Evolutionary conservation across 1,140 invertebrate species (phyloP), one percentile per base, ranked within the genome.

Genomic region (Drosophila kanapiae): DNA sequence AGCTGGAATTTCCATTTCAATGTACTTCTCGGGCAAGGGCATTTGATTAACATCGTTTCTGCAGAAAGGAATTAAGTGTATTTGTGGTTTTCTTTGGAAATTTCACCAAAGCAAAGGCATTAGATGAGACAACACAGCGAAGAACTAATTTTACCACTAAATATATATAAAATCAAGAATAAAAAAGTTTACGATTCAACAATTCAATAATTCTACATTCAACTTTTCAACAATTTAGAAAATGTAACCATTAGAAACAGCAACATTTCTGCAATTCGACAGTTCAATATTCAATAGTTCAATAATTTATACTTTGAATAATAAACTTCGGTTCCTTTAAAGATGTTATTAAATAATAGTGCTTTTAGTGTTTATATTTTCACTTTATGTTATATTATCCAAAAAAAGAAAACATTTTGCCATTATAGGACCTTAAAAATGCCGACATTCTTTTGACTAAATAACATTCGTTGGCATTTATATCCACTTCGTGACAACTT

Each of bases 1-100:
- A 23, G 49, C 11, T 23, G n/a, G n/a, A 10, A 5, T 49, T 49
- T 37, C 13, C 6, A 6, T 40, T 40, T 51, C 7, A 38, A 31
- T 54, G 13, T 6, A 23, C 23, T 10, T 10, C n/a, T 37, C 0
- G 13, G 31, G 38, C 4, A n/a, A n/a, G 38, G 9, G 13, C 6
- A 58, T 59, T 23, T 31, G n/a, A 59, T 59, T 11, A 63, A 40
- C 53, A 27, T 38, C 5, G 13, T 27, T 38, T 23, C 18, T 35
- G 43, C 4, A 33, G 14, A 33, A 11, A n/a, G 16, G 9, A 51
- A 23, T 33, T 51, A 48, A n/a, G 29, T 33, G 29, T 33, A 11
- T n/a, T 33, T 35, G 31, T 53, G 58, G 58, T 35, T 53, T 53
- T 27, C 9, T 5, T 37, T 57, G 0, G 31, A 27, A 29, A 56